A percentile compares a stretch with the other conserved stretches of the same genome.
These are phyloP conservation scores for Ormyrus pomaceus DNA, from an alignment of 2,888 invertebrate species.

Conservation along the genomic window DNA sequence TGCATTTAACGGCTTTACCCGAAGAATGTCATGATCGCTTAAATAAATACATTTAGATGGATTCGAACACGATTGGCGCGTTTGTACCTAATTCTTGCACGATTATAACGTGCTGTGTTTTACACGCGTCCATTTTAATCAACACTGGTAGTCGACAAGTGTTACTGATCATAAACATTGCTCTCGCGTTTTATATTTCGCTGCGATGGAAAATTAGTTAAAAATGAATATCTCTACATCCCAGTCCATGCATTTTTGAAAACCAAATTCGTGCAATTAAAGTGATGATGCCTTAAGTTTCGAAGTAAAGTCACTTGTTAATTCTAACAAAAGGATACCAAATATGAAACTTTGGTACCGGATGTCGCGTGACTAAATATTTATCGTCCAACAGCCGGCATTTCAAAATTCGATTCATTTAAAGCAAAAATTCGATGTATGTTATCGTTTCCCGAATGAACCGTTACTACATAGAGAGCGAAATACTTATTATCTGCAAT, in stretches of 20 bases:
- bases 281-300: slow-evolving; percentile 2
- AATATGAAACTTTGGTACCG: not conserved
- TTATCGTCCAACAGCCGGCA: too few species aligned
- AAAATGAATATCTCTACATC: slow-evolving; percentile 52
- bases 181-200: slow-evolving; percentile 14
- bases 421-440: too few species aligned
- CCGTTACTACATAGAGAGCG: not conserved
- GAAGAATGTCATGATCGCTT: slow-evolving; percentile 44
- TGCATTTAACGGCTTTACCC: slow-evolving; percentile 31
- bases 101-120: slow-evolving; percentile 17
- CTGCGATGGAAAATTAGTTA: slow-evolving; percentile 26
- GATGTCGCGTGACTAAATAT: not conserved
- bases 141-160: slow-evolving; percentile 30
- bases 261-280: slow-evolving; percentile 19
- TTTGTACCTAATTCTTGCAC: slow-evolving; percentile 27
- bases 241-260: slow-evolving; percentile 53
- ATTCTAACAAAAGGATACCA: not conserved
- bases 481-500: not conserved
- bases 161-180: slow-evolving; percentile 30
- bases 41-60: slow-evolving; percentile 40
- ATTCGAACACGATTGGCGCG: slow-evolving; percentile 35
- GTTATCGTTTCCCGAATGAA: too few species aligned
- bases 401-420: too few species aligned
- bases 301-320: not conserved
- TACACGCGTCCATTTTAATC: slow-evolving; percentile 23